Base-by-base conservation (phyloP, 2,113 vertebrate species). In the Athene noctua region DNA sequence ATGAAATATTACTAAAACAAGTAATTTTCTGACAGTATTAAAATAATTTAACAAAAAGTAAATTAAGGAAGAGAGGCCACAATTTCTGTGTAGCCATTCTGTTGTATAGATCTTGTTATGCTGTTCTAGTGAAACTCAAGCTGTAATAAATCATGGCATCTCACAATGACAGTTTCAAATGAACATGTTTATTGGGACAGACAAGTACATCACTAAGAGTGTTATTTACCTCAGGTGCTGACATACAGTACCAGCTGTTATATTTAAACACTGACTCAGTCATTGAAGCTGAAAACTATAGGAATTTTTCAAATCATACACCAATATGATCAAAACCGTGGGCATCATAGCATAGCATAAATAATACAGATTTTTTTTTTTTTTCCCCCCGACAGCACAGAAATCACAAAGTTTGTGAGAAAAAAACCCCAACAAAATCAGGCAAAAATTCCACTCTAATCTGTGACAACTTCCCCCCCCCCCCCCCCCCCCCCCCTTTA, bases 121-220 rank as follows among this genome's bases (percentile, higher is more conserved):
- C 19, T 87, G 67, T 95, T 97, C 85, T 85, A 80, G 91, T 65
- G 88, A 92, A 95, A 89, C 51, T 80, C 32, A 38, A 74, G 71
- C 44, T 97, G 74, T 95, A 97, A 98, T 98, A 97, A 98, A 98
- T 98, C 97, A 98, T 22, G 46, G 87, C 95, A 92, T 98, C 91
- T 96, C 46, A 20, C 90, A 91, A 80, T 96, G 96, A 97, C 97
- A 98, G 93, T 96, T 97, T 97, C 92, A 97, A 97, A 98, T 95
- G 96, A 97, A 95, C 79, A 90, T 22, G 12, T 96, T 98, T 97
- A 98, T 98, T 97, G 94, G 80, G 97, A 97, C 68, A 98, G 97
- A 97, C 97, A 97, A 96, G 96, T 97, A 96, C 94, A 97, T 97
- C 96, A 96, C 97, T 88, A 87, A 94, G 81, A 97, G 49, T 91